Evolutionary conservation across 92 coral and sea anemone genomes (phyloP), one percentile per base, ranked within the genome.

Genomic region (Desmophyllum pertusum): DNA sequence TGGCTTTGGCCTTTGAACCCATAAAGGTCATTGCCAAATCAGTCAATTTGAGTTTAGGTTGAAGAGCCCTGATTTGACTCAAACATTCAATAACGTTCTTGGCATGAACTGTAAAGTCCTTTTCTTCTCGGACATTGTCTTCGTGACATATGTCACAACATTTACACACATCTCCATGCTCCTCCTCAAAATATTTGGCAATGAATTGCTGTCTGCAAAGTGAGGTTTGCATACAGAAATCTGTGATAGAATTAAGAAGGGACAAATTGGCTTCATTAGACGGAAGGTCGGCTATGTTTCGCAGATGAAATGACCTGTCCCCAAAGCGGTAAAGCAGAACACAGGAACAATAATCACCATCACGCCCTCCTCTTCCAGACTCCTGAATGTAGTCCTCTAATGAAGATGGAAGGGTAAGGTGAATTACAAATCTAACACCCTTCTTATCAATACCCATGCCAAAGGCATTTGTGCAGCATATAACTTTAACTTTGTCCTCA

Each of bases 381-480:
- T 85, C 84, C 63, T 77, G 83, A 35, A 72, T 52, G 61, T 83
- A 83, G 42, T 83, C 87, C n/a, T 83, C 87, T 9, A 52, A 40
- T 45, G 87, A 83, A 18, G 81, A 73, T 38, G 81, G 87, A 21
- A 70, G 67, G 21, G 87, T 46, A 11, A 57, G 73, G 70, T 73
- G 87, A 3, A 83, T 73, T 2, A 73, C 87, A 73, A 83, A 83
- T 18, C 87, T 43, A 14, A 83, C 87, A 73, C 59, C 84, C 59
- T 64, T 80, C 43, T 82, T 82, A 39, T 82, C 86, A 50, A 76
- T 76, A 11, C 88, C 88, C 88, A 84, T 84, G 2, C 83, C 83
- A 84, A 84, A 84, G n/a, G 83, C 83, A 52, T 84, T 84, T 3
- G 83, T 76, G 77, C 83, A 84, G 77, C 88, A 84, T 29, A 84